These are phyloP conservation scores for Trissoscelio sp. DNA, from an alignment of 2,888 invertebrate genomes.

Conservation along the genomic window DNA sequence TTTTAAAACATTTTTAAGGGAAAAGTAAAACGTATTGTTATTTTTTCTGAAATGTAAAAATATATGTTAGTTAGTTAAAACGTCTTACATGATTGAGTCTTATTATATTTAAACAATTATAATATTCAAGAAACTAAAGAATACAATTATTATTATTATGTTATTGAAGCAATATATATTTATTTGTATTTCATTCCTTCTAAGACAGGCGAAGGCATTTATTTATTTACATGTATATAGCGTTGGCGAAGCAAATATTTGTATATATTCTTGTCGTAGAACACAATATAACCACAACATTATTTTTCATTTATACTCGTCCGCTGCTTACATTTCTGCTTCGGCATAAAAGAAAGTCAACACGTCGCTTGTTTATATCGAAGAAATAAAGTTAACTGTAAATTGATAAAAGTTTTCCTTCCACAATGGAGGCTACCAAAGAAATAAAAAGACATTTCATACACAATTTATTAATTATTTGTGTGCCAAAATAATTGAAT, in stretches of 20 bases:
- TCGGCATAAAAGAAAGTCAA: conserved; percentile 20
- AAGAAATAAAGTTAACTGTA: conserved; percentile 22
- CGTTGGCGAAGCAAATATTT: conserved; percentile 14
- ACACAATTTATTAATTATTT: neutral
- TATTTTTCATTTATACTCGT: conserved; percentile 30
- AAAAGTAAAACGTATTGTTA: too few species aligned
- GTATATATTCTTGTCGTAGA: conserved; percentile 12
- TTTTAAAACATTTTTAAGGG: too few species aligned
- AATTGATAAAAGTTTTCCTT: conserved; percentile 11
- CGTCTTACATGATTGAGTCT: too few species aligned
- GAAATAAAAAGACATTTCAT: neutral
- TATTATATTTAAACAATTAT: too few species aligned
- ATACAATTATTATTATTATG: too few species aligned
- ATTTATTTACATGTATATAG: neutral
- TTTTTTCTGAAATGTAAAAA: too few species aligned
- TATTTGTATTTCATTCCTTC: neutral
- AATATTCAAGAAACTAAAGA: too few species aligned
- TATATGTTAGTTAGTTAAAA: too few species aligned
- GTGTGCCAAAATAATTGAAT: neutral
- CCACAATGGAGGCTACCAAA: neutral
- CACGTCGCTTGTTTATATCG: conserved; percentile 7
- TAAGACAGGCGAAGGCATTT: neutral
- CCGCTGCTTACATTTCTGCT: conserved; percentile 13
- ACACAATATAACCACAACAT: conserved; percentile 19
- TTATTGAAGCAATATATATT: too few species aligned